Evolutionary conservation across 2,113 vertebrate genomes (phyloP), one percentile per base, ranked within the genome.

Genomic region (Dicerorhinus sumatrensis): DNA sequence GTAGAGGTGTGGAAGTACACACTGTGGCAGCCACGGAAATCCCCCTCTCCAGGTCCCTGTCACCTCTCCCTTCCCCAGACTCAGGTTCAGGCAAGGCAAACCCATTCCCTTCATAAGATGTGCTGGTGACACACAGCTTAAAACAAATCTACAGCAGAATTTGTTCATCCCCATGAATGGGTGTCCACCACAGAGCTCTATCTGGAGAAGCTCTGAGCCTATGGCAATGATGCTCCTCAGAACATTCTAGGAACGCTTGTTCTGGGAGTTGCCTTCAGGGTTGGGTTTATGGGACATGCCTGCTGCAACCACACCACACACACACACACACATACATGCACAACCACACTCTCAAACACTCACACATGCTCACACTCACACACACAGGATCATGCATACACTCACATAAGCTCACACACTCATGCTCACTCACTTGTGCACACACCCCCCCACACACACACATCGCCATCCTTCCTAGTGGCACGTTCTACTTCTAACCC

Each of bases 101-200:
- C 70, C 25, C 51, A 14, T 3, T 23, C 42, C 36, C 70, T 60
- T 5, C 42, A 2, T 12, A 21, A 31, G 29, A 13, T 0, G 17
- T 9, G 29, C 89, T 29, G 18, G 3, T 42, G 17, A 25, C 14
- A 1, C 51, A 3, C 0, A 0, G 48, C 25, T 20, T 1, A 6
- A 14, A 51, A 27, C 51, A 60, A 77, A 75, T 27, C 62, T n/a
- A 3, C 62, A 18, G 4, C 60, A 69, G 33, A 11, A 16, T 4
- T 25, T 0, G 2, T 16, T 10, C 51, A 27, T 2, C 42, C 65
- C 1, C 5, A 3, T 1, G 23, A 25, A 4, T 0, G 1, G 56
- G 67, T 0, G 0, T 16, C 10, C 33, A 2, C 21, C 1, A 2
- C 8, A 16, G 48, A 7, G 5, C 17, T 39, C 27, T 20, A 0